These are phyloP conservation scores for Momotus momota DNA, from an alignment of 2,797 vertebrate genomes.

Conservation along the genomic window DNA sequence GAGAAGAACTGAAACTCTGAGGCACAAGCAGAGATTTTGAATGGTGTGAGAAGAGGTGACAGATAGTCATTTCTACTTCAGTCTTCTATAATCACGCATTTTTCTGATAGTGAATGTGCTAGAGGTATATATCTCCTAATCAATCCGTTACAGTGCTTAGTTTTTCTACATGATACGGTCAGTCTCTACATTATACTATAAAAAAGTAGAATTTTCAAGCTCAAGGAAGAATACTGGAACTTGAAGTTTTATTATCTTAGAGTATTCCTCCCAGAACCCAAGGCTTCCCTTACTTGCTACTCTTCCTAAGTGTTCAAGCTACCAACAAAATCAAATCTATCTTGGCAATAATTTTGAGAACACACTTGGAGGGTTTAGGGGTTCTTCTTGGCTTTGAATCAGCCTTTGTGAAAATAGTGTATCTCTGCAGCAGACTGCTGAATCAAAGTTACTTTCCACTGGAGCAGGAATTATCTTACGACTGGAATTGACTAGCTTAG, in stretches of 20 bases:
- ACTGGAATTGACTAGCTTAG: not conserved
- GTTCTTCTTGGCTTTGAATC: not conserved
- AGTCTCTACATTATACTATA: not conserved
- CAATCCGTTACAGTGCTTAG: not conserved
- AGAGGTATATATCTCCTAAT: slow-evolving; percentile 24
- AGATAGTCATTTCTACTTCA: not conserved
- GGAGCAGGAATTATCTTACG: not conserved
- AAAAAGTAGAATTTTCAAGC: not conserved
- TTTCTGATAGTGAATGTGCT: not conserved
- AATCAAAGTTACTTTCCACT: not conserved
- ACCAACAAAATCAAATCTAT: not conserved
- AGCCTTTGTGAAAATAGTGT: too few relatives aligned
- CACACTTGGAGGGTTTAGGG: not conserved
- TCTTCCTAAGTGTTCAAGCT: not conserved
- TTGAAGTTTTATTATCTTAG: not conserved
- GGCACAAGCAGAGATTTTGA: not conserved
- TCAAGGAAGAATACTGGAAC: not conserved
- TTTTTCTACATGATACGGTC: not conserved
- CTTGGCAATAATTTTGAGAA: not conserved
- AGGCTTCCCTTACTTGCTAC: not conserved
- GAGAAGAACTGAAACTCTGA: slow-evolving; percentile 1
- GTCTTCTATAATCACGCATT: not conserved
- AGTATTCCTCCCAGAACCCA: not conserved
- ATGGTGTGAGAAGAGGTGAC: not conserved
- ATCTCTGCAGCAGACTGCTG: too few relatives aligned